A percentile compares a stretch with the other conserved stretches of the same genome.
These are phyloP conservation scores for Callorhinus ursinus DNA, from an alignment of 2,113 vertebrate species.

Conservation along the genomic window DNA sequence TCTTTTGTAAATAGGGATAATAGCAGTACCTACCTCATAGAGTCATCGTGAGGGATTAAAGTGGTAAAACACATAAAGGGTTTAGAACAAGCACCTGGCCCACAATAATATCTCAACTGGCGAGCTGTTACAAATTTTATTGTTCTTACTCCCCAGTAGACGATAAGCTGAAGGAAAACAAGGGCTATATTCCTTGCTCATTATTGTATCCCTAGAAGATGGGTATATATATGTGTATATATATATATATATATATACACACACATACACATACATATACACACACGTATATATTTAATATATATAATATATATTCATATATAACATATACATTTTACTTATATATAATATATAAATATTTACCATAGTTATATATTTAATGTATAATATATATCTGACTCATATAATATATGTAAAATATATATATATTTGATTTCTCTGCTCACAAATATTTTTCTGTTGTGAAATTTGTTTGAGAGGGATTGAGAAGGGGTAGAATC, in stretches of 20 bases:
- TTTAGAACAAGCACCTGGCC: neutral
- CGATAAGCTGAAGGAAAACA: neutral
- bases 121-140: neutral
- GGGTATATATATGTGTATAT: neutral
- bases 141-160: neutral
- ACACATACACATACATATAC: neutral
- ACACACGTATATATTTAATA: neutral
- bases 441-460: slow-evolving; percentile 98
- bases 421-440: slow-evolving; percentile 93
- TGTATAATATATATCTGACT: neutral
- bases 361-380: neutral
- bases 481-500: slow-evolving; percentile 33
- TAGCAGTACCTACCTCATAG: neutral
- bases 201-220: neutral
- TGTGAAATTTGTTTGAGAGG: slow-evolving; percentile 95
- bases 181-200: neutral
- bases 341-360: neutral
- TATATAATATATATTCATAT: neutral
- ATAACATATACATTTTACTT: neutral
- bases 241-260: neutral
- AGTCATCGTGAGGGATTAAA: neutral
- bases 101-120: neutral
- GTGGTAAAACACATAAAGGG: neutral
- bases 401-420: neutral
- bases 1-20: neutral